These are phyloP conservation scores for Druceiella hillmani DNA, from an alignment of 2,888 invertebrate genomes.

Conservation along the genomic window DNA sequence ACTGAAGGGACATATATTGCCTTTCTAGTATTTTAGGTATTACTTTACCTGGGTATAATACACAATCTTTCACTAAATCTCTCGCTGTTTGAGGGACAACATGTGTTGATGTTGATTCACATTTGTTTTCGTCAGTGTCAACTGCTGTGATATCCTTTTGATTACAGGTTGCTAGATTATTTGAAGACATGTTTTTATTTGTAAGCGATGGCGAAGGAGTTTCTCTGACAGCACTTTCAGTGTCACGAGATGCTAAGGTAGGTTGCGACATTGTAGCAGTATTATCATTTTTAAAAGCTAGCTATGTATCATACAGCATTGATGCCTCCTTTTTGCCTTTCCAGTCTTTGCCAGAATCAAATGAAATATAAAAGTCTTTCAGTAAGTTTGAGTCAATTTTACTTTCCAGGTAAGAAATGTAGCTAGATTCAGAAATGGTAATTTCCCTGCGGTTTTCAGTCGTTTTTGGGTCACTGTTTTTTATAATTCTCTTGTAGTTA, in stretches of 20 bases:
- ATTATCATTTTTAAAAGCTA: slow-evolving; percentile 16
- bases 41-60: slow-evolving; percentile 16
- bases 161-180: too few relatives aligned
- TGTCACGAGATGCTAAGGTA: neutral
- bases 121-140: slow-evolving; percentile 4
- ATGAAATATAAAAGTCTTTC: slow-evolving; percentile 13
- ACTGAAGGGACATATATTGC: too few relatives aligned
- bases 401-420: slow-evolving; percentile 13
- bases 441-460: too few relatives aligned
- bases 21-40: slow-evolving; percentile 12
- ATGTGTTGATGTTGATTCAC: too few relatives aligned
- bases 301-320: slow-evolving; percentile 15
- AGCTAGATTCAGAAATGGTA: slow-evolving; percentile 13
- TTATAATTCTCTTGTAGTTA: slow-evolving; percentile 14
- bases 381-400: slow-evolving; percentile 14
- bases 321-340: slow-evolving; percentile 16
- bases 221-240: slow-evolving; percentile 12
- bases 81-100: slow-evolving; percentile 7
- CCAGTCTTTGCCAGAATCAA: slow-evolving; percentile 16
- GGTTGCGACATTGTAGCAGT: slow-evolving; percentile 16
- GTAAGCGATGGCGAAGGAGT: too few relatives aligned
- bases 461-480: too few relatives aligned
- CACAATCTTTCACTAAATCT: slow-evolving; percentile 17
- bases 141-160: slow-evolving; percentile 3
- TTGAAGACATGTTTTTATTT: too few relatives aligned